Conservation (phyloP, 2,797 vertebrate species). For the Phylloscopus collybita region DNA sequence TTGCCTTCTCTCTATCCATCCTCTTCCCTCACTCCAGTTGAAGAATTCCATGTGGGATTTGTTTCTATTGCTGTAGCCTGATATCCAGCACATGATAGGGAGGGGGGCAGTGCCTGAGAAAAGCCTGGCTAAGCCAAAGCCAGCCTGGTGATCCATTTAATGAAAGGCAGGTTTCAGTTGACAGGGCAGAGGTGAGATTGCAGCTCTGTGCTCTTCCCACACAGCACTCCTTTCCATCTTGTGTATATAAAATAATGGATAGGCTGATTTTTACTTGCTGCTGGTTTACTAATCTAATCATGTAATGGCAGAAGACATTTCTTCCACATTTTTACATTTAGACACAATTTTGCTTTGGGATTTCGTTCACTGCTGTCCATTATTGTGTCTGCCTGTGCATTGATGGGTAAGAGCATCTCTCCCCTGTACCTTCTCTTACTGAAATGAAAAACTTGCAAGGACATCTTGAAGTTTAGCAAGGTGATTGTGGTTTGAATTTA, state of each 20-base stretch:
- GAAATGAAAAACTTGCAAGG: neutral
- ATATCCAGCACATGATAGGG: neutral
- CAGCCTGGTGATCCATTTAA: neutral
- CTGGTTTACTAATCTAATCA: neutral
- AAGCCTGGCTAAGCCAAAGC: neutral
- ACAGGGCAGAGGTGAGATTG: neutral
- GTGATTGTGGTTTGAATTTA: constrained; percentile 10
- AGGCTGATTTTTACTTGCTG: neutral
- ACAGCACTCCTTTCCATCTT: neutral
- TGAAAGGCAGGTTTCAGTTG: neutral
- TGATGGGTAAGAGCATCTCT: neutral
- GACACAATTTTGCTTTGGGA: neutral
- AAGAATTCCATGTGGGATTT: neutral
- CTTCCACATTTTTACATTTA: neutral
- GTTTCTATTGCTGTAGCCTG: neutral
- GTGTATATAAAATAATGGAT: neutral
- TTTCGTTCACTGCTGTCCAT: neutral
- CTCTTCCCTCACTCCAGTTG: neutral
- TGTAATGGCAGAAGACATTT: neutral
- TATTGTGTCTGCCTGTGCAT: neutral
- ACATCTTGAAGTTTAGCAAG: neutral
- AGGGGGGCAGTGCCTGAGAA: neutral
- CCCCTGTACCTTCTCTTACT: neutral
- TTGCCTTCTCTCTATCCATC: neutral
- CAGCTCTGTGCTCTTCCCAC: neutral